Conservation (phyloP, 1,140 invertebrate species). For the Parapsyche elsis region DNA sequence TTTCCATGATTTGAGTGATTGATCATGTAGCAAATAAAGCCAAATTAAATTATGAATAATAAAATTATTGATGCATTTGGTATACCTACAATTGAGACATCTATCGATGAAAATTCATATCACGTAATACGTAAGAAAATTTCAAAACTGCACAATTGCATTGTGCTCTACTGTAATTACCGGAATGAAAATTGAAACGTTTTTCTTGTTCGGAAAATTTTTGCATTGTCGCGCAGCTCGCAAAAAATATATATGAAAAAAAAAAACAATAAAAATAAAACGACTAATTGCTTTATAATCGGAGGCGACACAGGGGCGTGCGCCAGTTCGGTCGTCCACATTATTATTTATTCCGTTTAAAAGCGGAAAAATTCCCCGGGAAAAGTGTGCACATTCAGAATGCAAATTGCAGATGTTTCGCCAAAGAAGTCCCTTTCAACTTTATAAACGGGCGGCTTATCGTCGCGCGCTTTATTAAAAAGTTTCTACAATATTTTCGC, state of each 20-base stretch:
- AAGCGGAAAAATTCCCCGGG: neutral
- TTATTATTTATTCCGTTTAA: constrained; percentile 1
- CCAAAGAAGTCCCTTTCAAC: neutral
- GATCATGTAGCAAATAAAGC: too few species aligned
- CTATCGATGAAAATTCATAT: constrained; percentile 2
- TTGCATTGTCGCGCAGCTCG: too few species aligned
- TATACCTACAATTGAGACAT: too few species aligned
- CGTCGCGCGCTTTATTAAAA: neutral
- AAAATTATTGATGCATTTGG: too few species aligned
- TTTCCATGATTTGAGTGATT: too few species aligned
- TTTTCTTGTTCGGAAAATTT: neutral
- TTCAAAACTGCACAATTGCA: constrained; percentile 12
- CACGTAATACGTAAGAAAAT: constrained; percentile 8
- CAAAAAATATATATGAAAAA: too few species aligned
- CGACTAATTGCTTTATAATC: too few species aligned
- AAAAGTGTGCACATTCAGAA: neutral
- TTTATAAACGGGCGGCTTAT: neutral
- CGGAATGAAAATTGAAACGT: neutral
- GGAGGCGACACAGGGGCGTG: too few species aligned
- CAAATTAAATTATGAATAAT: too few species aligned
- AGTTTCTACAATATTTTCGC: neutral
- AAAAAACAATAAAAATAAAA: too few species aligned
- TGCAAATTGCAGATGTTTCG: constrained; percentile 12
- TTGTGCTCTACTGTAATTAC: neutral
- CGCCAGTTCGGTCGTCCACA: neutral